A percentile compares a stretch with the other conserved stretches of the same genome.
Conservation (phyloP, 2,113 vertebrate genomes). For the Varanus komodoensis region DNA sequence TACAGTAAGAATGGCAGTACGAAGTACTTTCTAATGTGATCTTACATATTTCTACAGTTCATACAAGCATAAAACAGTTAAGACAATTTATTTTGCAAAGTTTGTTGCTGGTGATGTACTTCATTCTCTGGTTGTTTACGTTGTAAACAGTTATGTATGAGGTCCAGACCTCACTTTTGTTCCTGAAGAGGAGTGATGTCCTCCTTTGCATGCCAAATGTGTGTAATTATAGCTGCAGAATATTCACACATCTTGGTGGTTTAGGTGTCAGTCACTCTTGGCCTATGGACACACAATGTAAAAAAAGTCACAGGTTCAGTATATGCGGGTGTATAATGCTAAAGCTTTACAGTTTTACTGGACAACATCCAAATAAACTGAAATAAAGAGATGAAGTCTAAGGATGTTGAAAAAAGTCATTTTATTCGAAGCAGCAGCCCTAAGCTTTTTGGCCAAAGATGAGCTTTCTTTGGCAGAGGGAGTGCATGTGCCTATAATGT, state of each 20-base stretch:
- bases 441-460: too few species aligned
- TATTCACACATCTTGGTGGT: slow-evolving; percentile 80
- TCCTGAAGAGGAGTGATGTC: slow-evolving; percentile 81
- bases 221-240: slow-evolving; percentile 85
- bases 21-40: slow-evolving; percentile 82
- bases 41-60: slow-evolving; percentile 81
- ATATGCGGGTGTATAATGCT: slow-evolving; percentile 59
- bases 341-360: slow-evolving; percentile 21
- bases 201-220: slow-evolving; percentile 83
- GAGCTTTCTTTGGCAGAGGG: too few species aligned
- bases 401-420: too few species aligned
- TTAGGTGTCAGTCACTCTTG: slow-evolving; percentile 88
- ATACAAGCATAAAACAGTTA: slow-evolving; percentile 73
- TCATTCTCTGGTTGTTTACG: slow-evolving; percentile 84
- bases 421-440: too few species aligned
- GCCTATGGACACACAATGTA: slow-evolving; percentile 87
- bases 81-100: slow-evolving; percentile 78
- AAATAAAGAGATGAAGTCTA: too few species aligned
- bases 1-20: slow-evolving; percentile 85
- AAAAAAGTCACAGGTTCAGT: slow-evolving; percentile 84
- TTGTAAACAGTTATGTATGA: slow-evolving; percentile 86
- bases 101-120: slow-evolving; percentile 81
- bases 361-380: too few species aligned
- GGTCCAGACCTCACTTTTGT: slow-evolving; percentile 81
- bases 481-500: too few species aligned